phyloP scores from a whole-genome alignment of 2,888 invertebrate species.

The Megalurothrips usitatus region DNA sequence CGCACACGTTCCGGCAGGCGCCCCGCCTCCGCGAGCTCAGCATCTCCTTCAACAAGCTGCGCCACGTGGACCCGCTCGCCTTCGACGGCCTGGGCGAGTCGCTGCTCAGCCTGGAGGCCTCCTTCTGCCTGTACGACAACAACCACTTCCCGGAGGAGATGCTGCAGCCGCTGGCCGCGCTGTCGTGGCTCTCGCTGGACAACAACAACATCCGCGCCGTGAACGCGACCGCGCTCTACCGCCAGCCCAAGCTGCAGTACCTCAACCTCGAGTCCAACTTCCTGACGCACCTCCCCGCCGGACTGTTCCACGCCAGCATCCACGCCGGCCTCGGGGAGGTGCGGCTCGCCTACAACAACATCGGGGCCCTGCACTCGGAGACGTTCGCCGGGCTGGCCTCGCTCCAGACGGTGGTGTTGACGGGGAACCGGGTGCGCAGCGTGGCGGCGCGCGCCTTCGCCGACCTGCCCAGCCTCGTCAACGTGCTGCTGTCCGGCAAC shows the following conservation, averaged over 20 bases:
- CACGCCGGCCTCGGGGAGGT: conserved; percentile 72
- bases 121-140: conserved; percentile 74
- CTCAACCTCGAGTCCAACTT: conserved; percentile 83
- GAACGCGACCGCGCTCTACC: conserved; percentile 64
- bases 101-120: conserved; percentile 77
- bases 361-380: conserved; percentile 61
- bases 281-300: conserved; percentile 63
- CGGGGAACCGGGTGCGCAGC: conserved; percentile 69
- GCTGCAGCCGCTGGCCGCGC: conserved; percentile 65
- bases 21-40: conserved; percentile 79
- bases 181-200: conserved; percentile 80
- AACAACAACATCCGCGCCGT: conserved; percentile 78
- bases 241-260: conserved; percentile 67
- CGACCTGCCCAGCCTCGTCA: conserved; percentile 71
- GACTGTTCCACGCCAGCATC: conserved; percentile 62
- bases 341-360: conserved; percentile 74
- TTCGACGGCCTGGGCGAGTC: conserved; percentile 71
- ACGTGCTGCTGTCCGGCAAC: conserved; percentile 80
- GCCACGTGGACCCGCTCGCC: conserved; percentile 73
- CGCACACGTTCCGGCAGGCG: conserved; percentile 66
- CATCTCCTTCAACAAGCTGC: conserved; percentile 85
- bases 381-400: conserved; percentile 69
- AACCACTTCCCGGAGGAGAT: conserved; percentile 67
- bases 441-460: conserved; percentile 69
- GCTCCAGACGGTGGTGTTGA: conserved; percentile 71